Percentiles rank a stretch among this genome's conserved stretches.
phyloP scores from a whole-genome alignment of 1,140 invertebrate species.

The Pararge aegeria region DNA sequence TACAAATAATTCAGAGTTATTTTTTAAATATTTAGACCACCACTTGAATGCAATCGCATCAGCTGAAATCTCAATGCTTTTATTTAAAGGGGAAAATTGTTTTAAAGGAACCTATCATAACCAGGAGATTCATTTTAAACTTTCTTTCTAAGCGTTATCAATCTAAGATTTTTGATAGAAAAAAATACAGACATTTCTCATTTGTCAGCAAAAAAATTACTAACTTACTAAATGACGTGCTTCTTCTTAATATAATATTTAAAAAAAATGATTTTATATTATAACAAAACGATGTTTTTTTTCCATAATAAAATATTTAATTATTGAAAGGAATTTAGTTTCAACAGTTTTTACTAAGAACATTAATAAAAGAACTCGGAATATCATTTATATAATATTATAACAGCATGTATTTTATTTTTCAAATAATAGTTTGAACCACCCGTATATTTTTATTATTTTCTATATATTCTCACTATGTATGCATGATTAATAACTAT shows the following conservation, averaged over 20 bases:
- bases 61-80: too few species aligned
- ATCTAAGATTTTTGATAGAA: neutral
- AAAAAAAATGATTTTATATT: slow-evolving; percentile 13
- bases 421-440: slow-evolving; percentile 66
- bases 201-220: slow-evolving; percentile 11
- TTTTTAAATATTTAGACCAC: too few species aligned
- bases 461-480: slow-evolving; percentile 70
- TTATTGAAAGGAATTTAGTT: slow-evolving; percentile 7
- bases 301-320: neutral
- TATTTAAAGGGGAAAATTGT: too few species aligned
- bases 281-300: slow-evolving; percentile 8
- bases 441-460: slow-evolving; percentile 67
- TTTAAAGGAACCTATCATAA: too few species aligned
- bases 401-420: slow-evolving; percentile 41
- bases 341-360: slow-evolving; percentile 22
- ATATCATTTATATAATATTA: slow-evolving; percentile 34
- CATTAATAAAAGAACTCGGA: slow-evolving; percentile 11
- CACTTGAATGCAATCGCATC: too few species aligned
- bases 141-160: neutral
- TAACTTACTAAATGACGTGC: slow-evolving; percentile 12
- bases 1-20: too few species aligned
- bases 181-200: slow-evolving; percentile 13
- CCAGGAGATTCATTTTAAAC: neutral
- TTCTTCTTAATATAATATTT: slow-evolving; percentile 10
- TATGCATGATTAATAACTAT: slow-evolving; percentile 63